Evolutionary conservation across 2,113 vertebrate species (phyloP), one percentile per base, ranked within the genome.

Genomic region (Tautogolabrus adspersus): DNA sequence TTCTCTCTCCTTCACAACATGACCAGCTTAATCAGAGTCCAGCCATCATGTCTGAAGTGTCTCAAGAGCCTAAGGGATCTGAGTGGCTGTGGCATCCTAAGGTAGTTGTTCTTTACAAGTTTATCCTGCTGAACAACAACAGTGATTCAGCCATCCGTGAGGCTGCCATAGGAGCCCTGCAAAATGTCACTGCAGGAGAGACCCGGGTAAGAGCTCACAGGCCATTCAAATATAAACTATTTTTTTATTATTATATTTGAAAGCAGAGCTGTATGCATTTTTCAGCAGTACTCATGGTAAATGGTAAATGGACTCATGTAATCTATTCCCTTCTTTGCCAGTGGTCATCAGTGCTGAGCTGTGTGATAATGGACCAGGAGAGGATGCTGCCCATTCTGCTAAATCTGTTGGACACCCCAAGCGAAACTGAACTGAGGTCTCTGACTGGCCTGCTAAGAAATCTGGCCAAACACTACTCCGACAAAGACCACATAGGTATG

Each of bases 81-180:
- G 97, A 99, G 92, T 97, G 97, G 97, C 93, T 99, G 58, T 99
- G 97, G 97, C 97, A 98, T 88, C 98, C 98, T 0, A 95, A 97
- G 79, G 95, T 97, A 0, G 94, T 98, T 76, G 92, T 81, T 10
- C 82, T 98, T 23, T 99, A 99, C 89, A 97, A 96, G 82, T 81
- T 82, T 5, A 91, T 99, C 61, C 94, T 99, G 70, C 97, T 96
- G 89, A 95, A 92, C 89, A 95, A 94, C 0, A 94, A 96, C 62
- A 89, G 94, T 66, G 97, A 95, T 88, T 85, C 93, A 22, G 92
- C 95, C 76, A 96, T 95, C 0, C 95, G 96, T 0, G 98, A 99
- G 82, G 98, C 96, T 0, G 95, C 96, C 0, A 89, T 96, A 0
- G 98, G 98, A 0, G 97, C 98, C 0, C 94, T 99, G 84, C 98